Base-by-base conservation (phyloP, 2,888 invertebrate species). In the Agrotis ipsilon region DNA sequence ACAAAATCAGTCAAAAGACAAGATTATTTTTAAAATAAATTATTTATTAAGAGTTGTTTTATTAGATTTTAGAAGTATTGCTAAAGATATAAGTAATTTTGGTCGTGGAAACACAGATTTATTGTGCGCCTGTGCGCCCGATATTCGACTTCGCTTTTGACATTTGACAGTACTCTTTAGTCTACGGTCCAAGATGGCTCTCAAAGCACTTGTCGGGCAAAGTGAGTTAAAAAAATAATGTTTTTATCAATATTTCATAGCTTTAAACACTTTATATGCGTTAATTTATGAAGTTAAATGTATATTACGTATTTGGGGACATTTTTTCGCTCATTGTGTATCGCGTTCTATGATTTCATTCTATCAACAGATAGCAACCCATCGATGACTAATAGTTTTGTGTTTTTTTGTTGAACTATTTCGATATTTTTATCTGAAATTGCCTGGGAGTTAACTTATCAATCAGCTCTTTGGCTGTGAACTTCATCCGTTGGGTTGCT, bases 201-300 rank as follows among this genome's bases (percentile, higher is more conserved):
- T 98, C 91, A 98, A 98, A 97, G 97, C 97, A 92, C 97, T 97
- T 93, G 98, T 98, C 91, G 98, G 98, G 83, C 98, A 98, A 96
- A 98, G 98, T 98, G 96, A 98, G 98, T 98, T 90, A 83, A 82
- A 91, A 87, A 86, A 83, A 75, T 79, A 72, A 75, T 76, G 76
- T 78, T 78, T 81, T 78, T 74, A 57, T 3, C 27, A 71, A 58
- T 72, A 70, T 62, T 70, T 51, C 27, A 57, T 57, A 14, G 18
- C 45, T 5, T 57, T 81, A 55, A 46, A 39, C 43, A 19, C 21
- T n/a, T 24, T 7, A 13, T n/a, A 16, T 13, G 2, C 13, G 11
- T 46, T 67, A 0, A 43, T 58, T 64, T 67, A 46, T 0, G 2
- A 32, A 32, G 16, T 59, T 13, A 39, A 61, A 52, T 51, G 9